Evolutionary conservation across 2,797 vertebrate species (phyloP).

Genomic region (Chelidonichthys spinosus): DNA sequence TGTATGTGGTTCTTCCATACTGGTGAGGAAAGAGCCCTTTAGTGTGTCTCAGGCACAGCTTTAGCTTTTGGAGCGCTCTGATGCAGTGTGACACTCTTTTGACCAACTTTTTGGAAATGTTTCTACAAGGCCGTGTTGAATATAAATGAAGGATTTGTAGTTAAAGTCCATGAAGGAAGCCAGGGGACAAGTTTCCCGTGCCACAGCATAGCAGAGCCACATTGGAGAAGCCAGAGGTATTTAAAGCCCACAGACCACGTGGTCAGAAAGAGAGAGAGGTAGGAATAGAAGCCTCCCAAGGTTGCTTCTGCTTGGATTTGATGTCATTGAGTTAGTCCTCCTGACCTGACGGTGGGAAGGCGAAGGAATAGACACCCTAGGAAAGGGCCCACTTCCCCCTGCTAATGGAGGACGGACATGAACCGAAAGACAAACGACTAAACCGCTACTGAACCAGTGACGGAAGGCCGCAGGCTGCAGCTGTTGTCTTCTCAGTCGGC

Average conservation of each 20-base stretch:
- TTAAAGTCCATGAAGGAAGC: constrained; percentile 23
- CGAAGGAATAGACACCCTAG: constrained; percentile 39
- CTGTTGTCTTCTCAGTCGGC: constrained; percentile 51
- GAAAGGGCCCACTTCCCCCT: constrained; percentile 51
- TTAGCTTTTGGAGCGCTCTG: neutral
- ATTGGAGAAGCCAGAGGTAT: constrained; percentile 69
- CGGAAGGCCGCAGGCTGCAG: constrained; percentile 57
- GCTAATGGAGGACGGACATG: constrained; percentile 52
- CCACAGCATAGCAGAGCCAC: constrained; percentile 21
- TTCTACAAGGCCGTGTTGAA: neutral
- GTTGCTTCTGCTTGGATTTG: constrained; percentile 63
- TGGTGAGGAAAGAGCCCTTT: constrained; percentile 11
- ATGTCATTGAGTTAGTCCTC: constrained; percentile 56
- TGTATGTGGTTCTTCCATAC: constrained; percentile 9
- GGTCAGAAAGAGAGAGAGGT: constrained; percentile 69
- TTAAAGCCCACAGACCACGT: constrained; percentile 81
- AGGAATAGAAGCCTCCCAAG: constrained; percentile 63
- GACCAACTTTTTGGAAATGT: constrained; percentile 2
- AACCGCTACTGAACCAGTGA: constrained; percentile 31
- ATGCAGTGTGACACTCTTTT: no score
- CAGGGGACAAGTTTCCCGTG: constrained; percentile 17
- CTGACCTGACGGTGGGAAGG: constrained; percentile 53
- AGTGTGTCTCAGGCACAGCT: neutral
- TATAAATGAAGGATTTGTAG: constrained; percentile 11
- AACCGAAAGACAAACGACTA: constrained; percentile 48